Base-by-base conservation (phyloP, 2,888 invertebrate genomes). In the Gortyna flavago region DNA sequence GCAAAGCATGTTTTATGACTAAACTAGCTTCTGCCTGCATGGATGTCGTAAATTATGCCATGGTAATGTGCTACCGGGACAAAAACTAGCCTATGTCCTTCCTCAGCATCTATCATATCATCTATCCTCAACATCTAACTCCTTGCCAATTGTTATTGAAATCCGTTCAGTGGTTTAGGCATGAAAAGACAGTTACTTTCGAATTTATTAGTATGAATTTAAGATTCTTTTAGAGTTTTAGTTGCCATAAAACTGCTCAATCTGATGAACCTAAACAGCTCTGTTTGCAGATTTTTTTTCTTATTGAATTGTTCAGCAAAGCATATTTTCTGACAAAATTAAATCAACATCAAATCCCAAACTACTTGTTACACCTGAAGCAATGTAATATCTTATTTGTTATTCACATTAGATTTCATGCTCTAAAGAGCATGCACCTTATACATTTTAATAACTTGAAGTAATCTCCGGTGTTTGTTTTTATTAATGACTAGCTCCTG, bases 391-490 rank as follows among this genome's bases (percentile, higher is more conserved):
- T 62, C 21, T 18, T 59, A 61, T 35, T 67, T 48, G 13, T 35
- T 51, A 69, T 54, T 62, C 25, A 41, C n/a, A 61, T 69, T 51
- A 54, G 21, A 62, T 29, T 71, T 57, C 35, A 65, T 48, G 48
- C n/a, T 72, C 57, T 65, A 38, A 1, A 64, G 29, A 79, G 16
- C n/a, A 79, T 57, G 44, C 0, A 5, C 29, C 9, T 44, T 35
- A 38, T 21, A 0, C n/a, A 67, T 77, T 77, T 59, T 16, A 51
- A 41, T 67, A 8, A 32, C 6, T 64, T 18, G 7, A 64, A 21
- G 16, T 64, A 41, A 57, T 59, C 3, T 29, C 41, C 11, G 6
- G 5, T 70, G 25, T 69, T 69, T 77, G 16, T 77, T 41, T 62
- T 32, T 38, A 3, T 32, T 2, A 44, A n/a, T 44, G 18, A 16